Evolutionary conservation across 2,797 vertebrate genomes (phyloP), one percentile per base, ranked within the genome.

Genomic region (Myripristis jacobus): DNA sequence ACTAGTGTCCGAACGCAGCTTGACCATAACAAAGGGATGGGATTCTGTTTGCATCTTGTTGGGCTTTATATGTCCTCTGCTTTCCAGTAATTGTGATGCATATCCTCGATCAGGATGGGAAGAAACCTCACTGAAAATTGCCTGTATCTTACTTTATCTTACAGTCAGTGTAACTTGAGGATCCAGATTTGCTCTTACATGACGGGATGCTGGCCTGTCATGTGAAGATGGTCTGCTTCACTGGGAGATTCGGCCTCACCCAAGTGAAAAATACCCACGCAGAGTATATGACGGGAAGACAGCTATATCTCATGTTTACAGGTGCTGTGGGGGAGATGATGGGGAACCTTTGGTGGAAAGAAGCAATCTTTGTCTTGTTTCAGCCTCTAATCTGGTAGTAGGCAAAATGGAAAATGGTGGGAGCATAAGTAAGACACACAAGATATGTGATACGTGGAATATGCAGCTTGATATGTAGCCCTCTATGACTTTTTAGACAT

Each of bases 21-120:
- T 71, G 65, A 76, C 43, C 25, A 22, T 52, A 52, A 74, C 53
- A 22, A 82, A 68, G 73, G 43, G 73, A 78, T 70, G 73, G 38
- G 74, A 78, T 59, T 83, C 52, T 66, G 80, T 84, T 84, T 66
- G 29, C 46, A 70, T 73, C 87, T 84, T 76, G 53, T 68, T 54
- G 65, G 54, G 19, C 61, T 61, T 78, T 59, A 72, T 56, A 54
- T 50, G 38, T 22, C 24, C 41, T n/a, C 18, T 57, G n/a, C 54
- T 31, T 79, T 82, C 70, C 62, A 64, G 66, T 57, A 77, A 70
- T 16, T 70, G n/a, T 61, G 31, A 11, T 56, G 27, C 38, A 76
- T 21, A n/a, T n/a, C n/a, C n/a, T n/a, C n/a, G 41, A 60, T 66
- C 66, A 50, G 16, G 1, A 3, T 70, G 48, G 15, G n/a, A 51